These are phyloP conservation scores for Heterodera schachtii DNA, from an alignment of 1,140 invertebrate genomes.

Conservation along the genomic window DNA sequence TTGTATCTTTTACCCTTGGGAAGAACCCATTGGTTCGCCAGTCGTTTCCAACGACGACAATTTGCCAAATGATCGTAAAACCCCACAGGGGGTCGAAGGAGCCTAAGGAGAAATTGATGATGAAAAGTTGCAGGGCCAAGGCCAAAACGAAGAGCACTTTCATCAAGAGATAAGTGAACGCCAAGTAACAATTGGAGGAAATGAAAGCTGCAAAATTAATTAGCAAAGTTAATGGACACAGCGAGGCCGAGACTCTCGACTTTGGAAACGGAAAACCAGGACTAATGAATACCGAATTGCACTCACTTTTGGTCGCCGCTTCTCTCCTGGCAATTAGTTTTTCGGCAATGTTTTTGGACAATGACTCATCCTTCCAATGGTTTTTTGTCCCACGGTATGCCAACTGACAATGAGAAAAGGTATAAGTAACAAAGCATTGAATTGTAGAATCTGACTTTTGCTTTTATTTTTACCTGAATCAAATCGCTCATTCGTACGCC, in stretches of 20 bases:
- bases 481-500: slow-evolving; percentile 48
- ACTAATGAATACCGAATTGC: too few species aligned
- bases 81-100: slow-evolving; percentile 42
- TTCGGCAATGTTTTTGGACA: slow-evolving; percentile 47
- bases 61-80: slow-evolving; percentile 38
- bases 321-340: slow-evolving; percentile 37
- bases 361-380: slow-evolving; percentile 24
- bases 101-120: slow-evolving; percentile 53
- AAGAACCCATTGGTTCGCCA: slow-evolving; percentile 53
- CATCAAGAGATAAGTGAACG: slow-evolving; percentile 52
- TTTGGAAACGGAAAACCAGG: too few species aligned
- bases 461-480: slow-evolving; percentile 22
- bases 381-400: slow-evolving; percentile 50
- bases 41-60: slow-evolving; percentile 39
- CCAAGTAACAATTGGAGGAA: slow-evolving; percentile 47
- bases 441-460: not conserved
- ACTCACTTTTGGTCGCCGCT: not conserved
- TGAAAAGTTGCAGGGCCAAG: slow-evolving; percentile 37
- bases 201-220: slow-evolving; percentile 36
- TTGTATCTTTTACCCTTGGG: slow-evolving; percentile 39
- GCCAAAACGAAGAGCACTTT: slow-evolving; percentile 40
- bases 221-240: too few species aligned
- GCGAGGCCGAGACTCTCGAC: too few species aligned
- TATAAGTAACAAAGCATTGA: not conserved
- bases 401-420: slow-evolving; percentile 25